Evolutionary conservation across 2,888 invertebrate genomes (phyloP).

Genomic region (Himalopsyche tibetana): DNA sequence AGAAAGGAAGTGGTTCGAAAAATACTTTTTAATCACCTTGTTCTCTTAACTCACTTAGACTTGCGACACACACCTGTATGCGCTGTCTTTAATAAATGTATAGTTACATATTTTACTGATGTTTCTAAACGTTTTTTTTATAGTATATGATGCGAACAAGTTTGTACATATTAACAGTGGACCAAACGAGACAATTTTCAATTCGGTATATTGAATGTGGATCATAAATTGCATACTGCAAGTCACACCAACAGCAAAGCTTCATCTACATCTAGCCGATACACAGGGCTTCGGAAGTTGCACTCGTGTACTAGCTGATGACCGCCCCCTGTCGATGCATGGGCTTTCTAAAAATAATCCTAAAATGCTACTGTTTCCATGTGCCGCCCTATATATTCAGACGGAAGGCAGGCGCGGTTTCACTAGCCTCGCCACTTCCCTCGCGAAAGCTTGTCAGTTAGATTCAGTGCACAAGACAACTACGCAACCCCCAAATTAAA

Average conservation of each 20-base stretch:
- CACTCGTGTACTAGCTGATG: not conserved
- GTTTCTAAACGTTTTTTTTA: too few relatives aligned
- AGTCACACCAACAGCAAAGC: not conserved
- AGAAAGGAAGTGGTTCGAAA: too few relatives aligned
- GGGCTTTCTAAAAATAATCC: slow-evolving; percentile 53
- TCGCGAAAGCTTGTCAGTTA: slow-evolving; percentile 17
- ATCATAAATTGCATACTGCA: too few relatives aligned
- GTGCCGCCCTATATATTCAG: slow-evolving; percentile 46
- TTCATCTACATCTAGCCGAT: not conserved
- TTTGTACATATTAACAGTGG: too few relatives aligned
- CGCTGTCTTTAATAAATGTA: too few relatives aligned
- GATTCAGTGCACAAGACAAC: slow-evolving; percentile 14
- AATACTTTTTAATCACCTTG: too few relatives aligned
- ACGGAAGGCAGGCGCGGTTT: slow-evolving; percentile 5
- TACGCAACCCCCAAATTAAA: slow-evolving; percentile 2
- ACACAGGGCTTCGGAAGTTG: not conserved
- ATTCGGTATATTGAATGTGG: too few relatives aligned
- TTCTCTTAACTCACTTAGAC: too few relatives aligned
- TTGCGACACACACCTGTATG: too few relatives aligned
- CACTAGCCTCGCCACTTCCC: slow-evolving; percentile 17
- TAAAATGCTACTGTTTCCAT: slow-evolving; percentile 52
- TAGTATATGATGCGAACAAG: too few relatives aligned
- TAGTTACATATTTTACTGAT: too few relatives aligned
- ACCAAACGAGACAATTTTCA: too few relatives aligned
- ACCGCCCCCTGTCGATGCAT: slow-evolving; percentile 1